Conservation (phyloP, 2,888 invertebrate species). For the Yponomeuta sedellus region DNA sequence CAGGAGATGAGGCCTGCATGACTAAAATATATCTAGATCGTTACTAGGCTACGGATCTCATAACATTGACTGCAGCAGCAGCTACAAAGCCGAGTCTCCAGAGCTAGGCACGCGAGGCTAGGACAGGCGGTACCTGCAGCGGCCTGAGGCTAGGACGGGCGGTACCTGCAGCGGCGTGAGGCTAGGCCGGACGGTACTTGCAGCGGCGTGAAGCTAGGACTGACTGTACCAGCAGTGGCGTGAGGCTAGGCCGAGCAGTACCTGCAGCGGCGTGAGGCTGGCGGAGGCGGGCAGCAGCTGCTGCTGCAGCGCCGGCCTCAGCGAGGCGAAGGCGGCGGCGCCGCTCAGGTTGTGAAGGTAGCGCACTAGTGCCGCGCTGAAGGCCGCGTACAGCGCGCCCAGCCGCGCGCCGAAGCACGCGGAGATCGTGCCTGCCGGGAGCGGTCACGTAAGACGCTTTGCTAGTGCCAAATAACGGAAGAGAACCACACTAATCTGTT, state of each 20-base stretch:
- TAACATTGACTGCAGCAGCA: too few relatives aligned
- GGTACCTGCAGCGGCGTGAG: slow-evolving; percentile 71
- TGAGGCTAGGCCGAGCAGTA: slow-evolving; percentile 43
- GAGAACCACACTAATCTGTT: too few relatives aligned
- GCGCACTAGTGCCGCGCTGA: slow-evolving; percentile 86
- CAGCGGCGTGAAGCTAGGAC: slow-evolving; percentile 61
- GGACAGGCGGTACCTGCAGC: slow-evolving; percentile 43
- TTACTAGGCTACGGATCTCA: too few relatives aligned
- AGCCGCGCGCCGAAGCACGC: slow-evolving; percentile 83
- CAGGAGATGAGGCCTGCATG: too few relatives aligned
- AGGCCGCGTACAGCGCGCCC: slow-evolving; percentile 83
- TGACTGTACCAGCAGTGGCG: slow-evolving; percentile 73
- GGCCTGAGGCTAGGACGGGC: slow-evolving; percentile 64
- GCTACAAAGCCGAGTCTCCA: too few relatives aligned
- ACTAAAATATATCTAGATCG: too few relatives aligned
- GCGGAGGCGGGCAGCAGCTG: slow-evolving; percentile 51
- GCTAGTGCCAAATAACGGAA: too few relatives aligned
- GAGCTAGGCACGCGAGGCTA: too few relatives aligned
- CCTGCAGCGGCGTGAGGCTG: slow-evolving; percentile 65
- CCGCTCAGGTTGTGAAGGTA: slow-evolving; percentile 80
- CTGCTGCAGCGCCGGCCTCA: slow-evolving; percentile 60
- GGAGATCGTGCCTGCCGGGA: slow-evolving; percentile 73
- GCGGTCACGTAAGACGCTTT: too few relatives aligned
- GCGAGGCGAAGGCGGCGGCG: slow-evolving; percentile 48
- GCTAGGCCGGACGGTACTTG: slow-evolving; percentile 49